Base-by-base conservation (phyloP, 2,113 vertebrate species). In the Triplophysa siluroides region DNA sequence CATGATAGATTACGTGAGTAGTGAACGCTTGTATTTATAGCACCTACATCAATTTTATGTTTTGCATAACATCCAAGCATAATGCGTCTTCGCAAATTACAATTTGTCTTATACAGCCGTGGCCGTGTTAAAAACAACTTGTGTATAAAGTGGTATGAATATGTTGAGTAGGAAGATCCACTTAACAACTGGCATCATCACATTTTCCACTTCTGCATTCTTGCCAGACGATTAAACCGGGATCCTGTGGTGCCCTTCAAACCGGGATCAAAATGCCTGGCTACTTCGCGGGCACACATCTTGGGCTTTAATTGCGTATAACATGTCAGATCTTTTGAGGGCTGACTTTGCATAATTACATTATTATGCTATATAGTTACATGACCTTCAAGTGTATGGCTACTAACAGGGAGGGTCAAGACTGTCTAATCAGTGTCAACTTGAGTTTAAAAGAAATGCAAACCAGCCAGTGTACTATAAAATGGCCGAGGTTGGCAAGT, bases 331-430 rank as follows among this genome's bases (percentile, higher is more conserved):
- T 88, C 80, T 85, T 83, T 52, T 73, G 70, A 65, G 65, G 3
- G 16, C 82, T 78, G 56, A 80, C 33, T 87, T 89, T 87, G 90
- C 90, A 92, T 92, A 89, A 91, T 90, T 87, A 86, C 83, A 86
- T 91, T 90, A 89, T 90, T 90, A 83, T 85, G 85, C 80, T 81
- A 83, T 81, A 85, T 89, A 89, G 89, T 91, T 90, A 86, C 79
- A 83, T 85, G 85, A 90, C 89, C 87, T 89, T 79, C 80, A 78
- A 81, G 82, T 83, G 76, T 70, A 47, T 45, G 72, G 64, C 84
- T 85, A 85, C 78, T 85, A 86, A 79, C 80, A 81, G 79, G 78
- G 76, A 26, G 66, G 84, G 80, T 80, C 78, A 82, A 66, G 83
- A 78, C 67, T 9, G 65, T 56, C 86, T 90, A 87, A 90, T 90